Evolutionary conservation across 2,797 vertebrate genomes (phyloP).

Genomic region (Chelon labrosus): DNA sequence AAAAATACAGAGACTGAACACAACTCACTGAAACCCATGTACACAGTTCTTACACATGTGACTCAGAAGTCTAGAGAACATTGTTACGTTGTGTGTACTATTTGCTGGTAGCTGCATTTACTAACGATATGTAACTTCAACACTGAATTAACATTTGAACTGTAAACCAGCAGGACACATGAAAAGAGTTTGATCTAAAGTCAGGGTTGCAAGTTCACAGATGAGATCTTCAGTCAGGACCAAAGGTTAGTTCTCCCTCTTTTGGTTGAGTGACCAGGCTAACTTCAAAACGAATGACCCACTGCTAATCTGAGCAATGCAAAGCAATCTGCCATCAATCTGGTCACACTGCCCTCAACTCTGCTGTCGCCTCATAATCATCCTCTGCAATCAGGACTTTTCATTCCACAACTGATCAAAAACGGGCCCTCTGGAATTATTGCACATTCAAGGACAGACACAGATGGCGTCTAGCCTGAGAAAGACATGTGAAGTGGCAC

Average conservation of each 20-base stretch:
- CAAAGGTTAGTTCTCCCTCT: constrained; percentile 64
- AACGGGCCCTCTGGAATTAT: constrained; percentile 38
- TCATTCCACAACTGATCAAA: constrained; percentile 56
- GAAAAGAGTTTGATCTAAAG: constrained; percentile 34
- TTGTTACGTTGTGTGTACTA: background rate
- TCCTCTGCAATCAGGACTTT: constrained; percentile 48
- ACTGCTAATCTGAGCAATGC: constrained; percentile 65
- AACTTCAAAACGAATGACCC: constrained; percentile 61
- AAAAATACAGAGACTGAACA: constrained; percentile 48
- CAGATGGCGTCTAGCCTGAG: constrained; percentile 1
- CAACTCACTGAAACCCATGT: constrained; percentile 27
- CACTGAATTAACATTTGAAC: constrained; percentile 8
- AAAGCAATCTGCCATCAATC: constrained; percentile 76
- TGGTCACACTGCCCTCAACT: constrained; percentile 57
- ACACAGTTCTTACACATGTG: constrained; percentile 20
- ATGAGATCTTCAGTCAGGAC: constrained; percentile 33
- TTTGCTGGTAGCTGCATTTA: constrained; percentile 7
- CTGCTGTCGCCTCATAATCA: constrained; percentile 56
- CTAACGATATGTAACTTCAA: background rate
- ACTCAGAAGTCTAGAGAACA: constrained; percentile 13
- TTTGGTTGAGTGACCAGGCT: constrained; percentile 44
- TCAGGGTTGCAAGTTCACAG: constrained; percentile 39
- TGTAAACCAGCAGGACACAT: constrained; percentile 22
- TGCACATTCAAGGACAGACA: constrained; percentile 7
- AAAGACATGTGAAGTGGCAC: constrained; percentile 30